Conservation (phyloP, 2,888 invertebrate genomes). For the Tenthredo amoena region DNA sequence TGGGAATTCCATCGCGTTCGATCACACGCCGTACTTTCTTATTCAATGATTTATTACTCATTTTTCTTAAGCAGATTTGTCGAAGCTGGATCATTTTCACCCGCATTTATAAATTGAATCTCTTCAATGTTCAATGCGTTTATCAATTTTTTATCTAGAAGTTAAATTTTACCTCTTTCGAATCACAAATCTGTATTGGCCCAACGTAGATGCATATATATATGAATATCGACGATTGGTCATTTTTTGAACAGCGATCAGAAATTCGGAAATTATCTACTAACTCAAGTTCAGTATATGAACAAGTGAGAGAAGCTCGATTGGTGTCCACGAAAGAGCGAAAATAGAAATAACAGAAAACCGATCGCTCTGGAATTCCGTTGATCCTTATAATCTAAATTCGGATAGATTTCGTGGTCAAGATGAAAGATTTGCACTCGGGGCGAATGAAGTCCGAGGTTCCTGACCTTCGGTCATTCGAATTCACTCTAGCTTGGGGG, state of each 20-base stretch:
- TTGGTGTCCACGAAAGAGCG: neutral
- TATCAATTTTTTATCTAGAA: too few species aligned
- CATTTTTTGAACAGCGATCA: too few species aligned
- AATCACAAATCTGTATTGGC: too few species aligned
- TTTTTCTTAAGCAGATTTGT: neutral
- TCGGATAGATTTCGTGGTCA: neutral
- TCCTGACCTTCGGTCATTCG: slow-evolving; percentile 33
- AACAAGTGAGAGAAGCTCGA: too few species aligned
- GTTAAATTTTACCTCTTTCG: too few species aligned
- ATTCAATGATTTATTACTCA: neutral
- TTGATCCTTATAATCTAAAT: neutral
- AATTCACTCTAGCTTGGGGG: neutral
- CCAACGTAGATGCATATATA: too few species aligned
- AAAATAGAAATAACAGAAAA: neutral
- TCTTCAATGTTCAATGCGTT: too few species aligned
- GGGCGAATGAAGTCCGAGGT: neutral
- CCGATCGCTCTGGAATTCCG: neutral
- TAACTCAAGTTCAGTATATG: too few species aligned
- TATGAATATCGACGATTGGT: too few species aligned
- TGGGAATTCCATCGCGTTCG: slow-evolving; percentile 12
- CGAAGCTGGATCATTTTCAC: neutral
- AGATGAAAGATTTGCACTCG: neutral
- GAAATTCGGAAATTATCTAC: too few species aligned
- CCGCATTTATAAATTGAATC: too few species aligned
- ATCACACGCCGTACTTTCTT: neutral